A percentile compares a stretch with the other conserved stretches of the same genome.
Evolutionary conservation across 2,888 invertebrate species (phyloP).

Genomic region (Conops quadrifasciatus): DNA sequence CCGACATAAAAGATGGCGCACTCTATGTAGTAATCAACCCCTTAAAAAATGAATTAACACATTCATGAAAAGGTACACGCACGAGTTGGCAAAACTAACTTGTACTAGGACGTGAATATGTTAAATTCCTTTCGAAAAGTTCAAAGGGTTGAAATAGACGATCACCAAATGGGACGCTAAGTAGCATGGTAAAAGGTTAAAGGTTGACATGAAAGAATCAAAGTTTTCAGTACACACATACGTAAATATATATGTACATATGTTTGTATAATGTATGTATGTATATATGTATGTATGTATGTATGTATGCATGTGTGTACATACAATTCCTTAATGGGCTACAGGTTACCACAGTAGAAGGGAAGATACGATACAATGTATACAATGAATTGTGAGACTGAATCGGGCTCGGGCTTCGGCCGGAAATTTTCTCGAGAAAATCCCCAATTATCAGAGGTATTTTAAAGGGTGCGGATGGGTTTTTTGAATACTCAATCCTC

Average conservation of each 20-base stretch:
- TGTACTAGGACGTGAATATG: no score
- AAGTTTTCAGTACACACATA: conserved; percentile 26
- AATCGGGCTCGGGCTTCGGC: not conserved
- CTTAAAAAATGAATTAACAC: conserved; percentile 29
- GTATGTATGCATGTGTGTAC: no score
- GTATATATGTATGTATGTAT: no score
- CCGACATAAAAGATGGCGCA: no score
- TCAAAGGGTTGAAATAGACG: conserved; percentile 1
- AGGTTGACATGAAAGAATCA: conserved; percentile 38
- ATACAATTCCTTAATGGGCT: no score
- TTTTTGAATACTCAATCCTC: conserved; percentile 39
- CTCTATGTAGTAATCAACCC: not conserved
- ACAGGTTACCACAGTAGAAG: no score
- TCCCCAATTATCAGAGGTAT: conserved; percentile 26
- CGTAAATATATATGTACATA: no score
- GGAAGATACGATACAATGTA: no score
- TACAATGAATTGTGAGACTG: not conserved
- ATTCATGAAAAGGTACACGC: conserved; percentile 7
- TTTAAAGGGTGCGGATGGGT: not conserved
- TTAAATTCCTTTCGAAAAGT: not conserved
- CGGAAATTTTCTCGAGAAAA: conserved; percentile 11
- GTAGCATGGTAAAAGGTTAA: conserved; percentile 15
- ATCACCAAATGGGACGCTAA: not conserved
- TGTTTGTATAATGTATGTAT: no score
- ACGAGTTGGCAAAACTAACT: not conserved